phyloP scores from a whole-genome alignment of 1,140 invertebrate genomes.

The Planococcus citri region DNA sequence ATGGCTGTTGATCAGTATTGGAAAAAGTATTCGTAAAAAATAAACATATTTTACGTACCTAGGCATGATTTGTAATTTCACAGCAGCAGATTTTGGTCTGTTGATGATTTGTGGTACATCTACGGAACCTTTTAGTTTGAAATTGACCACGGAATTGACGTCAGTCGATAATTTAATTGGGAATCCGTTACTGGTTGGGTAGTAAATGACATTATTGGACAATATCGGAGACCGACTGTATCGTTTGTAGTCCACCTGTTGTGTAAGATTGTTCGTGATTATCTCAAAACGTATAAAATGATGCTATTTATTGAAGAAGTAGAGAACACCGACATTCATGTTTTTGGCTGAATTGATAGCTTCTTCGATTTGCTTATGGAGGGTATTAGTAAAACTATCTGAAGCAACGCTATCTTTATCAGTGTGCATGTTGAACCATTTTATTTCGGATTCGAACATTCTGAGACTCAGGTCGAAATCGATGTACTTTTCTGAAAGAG shows the following conservation, averaged over 20 bases:
- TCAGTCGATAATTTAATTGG: background rate
- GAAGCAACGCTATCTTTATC: background rate
- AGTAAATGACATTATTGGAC: slow-evolving; percentile 2
- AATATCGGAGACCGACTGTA: background rate
- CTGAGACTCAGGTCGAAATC: background rate
- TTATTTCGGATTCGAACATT: slow-evolving; percentile 14
- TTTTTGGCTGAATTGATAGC: background rate
- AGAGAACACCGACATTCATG: background rate
- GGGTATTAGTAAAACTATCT: background rate
- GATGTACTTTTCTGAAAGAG: background rate
- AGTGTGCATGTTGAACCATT: background rate
- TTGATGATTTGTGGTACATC: background rate
- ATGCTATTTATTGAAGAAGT: background rate
- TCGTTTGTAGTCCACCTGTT: background rate
- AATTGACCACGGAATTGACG: background rate
- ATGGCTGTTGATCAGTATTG: background rate
- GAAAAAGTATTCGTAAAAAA: background rate
- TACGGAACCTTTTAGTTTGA: background rate
- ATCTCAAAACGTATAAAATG: background rate
- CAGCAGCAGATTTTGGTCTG: background rate
- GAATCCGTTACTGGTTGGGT: slow-evolving; percentile 1
- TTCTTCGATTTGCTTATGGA: background rate
- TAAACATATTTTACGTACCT: background rate
- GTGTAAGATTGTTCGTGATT: background rate
- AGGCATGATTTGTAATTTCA: background rate